Percentiles rank a stretch among this genome's conserved stretches.
phyloP scores from a whole-genome alignment of 2,888 invertebrate genomes.

The Epinotia demarniana region DNA sequence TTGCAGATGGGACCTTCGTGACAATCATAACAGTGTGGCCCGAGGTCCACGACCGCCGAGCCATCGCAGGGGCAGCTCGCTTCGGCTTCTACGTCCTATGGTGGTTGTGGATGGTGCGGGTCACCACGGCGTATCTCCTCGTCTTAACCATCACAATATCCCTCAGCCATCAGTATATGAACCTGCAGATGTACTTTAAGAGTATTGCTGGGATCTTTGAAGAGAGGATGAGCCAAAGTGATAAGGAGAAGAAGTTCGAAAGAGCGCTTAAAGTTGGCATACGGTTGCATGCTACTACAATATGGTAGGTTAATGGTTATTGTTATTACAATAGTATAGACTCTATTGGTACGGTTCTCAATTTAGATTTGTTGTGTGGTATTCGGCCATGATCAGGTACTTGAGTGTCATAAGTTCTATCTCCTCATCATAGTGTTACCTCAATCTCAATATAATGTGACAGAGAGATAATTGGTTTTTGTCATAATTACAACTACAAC shows the following conservation, averaged over 20 bases:
- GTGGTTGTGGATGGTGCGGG: slow-evolving; percentile 57
- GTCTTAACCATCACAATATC: slow-evolving; percentile 55
- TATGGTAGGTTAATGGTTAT: slow-evolving; percentile 27
- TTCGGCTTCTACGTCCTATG: slow-evolving; percentile 55
- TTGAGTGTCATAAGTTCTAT: too few species aligned
- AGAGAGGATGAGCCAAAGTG: not conserved
- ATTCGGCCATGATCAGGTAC: too few species aligned
- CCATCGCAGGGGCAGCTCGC: slow-evolving; percentile 50
- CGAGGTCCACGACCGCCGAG: slow-evolving; percentile 53
- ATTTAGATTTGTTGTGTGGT: too few species aligned
- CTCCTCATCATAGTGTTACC: too few species aligned
- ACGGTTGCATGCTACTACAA: slow-evolving; percentile 26
- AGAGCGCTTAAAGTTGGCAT: slow-evolving; percentile 31
- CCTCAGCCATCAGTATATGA: slow-evolving; percentile 54
- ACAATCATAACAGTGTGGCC: slow-evolving; percentile 65
- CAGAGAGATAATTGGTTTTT: too few species aligned
- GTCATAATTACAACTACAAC: too few species aligned
- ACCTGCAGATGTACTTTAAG: slow-evolving; percentile 45
- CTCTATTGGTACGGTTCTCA: too few species aligned
- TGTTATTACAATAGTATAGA: not conserved
- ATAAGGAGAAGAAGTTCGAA: slow-evolving; percentile 32
- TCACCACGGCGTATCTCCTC: slow-evolving; percentile 52
- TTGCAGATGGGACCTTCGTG: slow-evolving; percentile 51
- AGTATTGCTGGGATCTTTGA: slow-evolving; percentile 27
- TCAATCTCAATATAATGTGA: too few species aligned